Percentiles rank a stretch among this genome's conserved stretches.
Conservation (phyloP, 2,888 invertebrate species). For the Acrobasis suavella region DNA sequence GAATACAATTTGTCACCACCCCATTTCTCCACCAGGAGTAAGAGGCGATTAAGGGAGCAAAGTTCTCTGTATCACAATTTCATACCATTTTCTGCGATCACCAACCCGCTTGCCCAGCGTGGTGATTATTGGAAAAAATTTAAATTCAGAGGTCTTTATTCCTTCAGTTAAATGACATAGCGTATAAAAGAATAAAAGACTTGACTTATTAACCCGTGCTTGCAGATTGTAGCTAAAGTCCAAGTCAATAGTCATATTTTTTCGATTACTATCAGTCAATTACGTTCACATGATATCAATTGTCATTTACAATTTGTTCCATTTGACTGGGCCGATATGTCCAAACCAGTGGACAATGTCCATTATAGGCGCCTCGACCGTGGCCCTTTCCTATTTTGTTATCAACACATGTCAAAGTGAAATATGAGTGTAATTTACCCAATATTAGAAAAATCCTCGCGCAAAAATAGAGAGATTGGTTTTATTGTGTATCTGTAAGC, state of each 20-base stretch:
- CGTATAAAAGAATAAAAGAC: no score
- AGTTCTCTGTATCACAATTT: no score
- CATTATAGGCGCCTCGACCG: slow-evolving; percentile 10
- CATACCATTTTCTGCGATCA: no score
- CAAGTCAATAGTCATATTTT: neutral
- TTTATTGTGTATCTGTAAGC: neutral
- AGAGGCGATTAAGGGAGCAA: no score
- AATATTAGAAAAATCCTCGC: neutral
- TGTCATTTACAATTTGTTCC: slow-evolving; percentile 8
- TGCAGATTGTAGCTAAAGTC: no score
- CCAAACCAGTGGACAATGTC: slow-evolving; percentile 17
- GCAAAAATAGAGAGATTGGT: neutral
- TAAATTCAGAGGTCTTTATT: no score
- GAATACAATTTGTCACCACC: no score
- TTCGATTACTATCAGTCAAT: neutral
- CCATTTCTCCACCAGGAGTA: no score
- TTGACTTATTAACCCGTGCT: no score
- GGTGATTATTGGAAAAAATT: no score
- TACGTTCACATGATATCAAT: neutral
- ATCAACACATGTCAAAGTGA: slow-evolving; percentile 15
- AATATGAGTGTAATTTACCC: slow-evolving; percentile 10
- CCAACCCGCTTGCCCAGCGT: no score
- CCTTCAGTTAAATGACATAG: no score
- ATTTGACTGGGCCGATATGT: slow-evolving; percentile 14
- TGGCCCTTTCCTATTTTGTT: slow-evolving; percentile 15